Percentiles rank a stretch among this genome's conserved stretches.
Evolutionary conservation across 2,888 invertebrate species (phyloP).

Genomic region (Ormyrus rosae): DNA sequence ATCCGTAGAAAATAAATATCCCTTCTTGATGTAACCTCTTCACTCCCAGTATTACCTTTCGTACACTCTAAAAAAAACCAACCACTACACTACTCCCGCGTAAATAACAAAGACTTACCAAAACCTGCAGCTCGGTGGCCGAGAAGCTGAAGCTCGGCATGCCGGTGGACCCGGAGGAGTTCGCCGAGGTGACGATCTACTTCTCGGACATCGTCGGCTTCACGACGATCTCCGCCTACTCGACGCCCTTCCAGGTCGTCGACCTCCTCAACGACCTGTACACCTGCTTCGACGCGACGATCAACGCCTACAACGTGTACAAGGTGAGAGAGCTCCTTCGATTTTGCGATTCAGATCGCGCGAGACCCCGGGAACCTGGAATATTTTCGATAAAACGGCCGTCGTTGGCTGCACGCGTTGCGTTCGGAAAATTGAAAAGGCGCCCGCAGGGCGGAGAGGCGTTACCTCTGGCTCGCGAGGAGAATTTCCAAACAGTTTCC

Average conservation of each 20-base stretch:
- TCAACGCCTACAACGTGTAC: slow-evolving; percentile 93
- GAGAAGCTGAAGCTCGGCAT: slow-evolving; percentile 93
- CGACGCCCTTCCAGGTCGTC: slow-evolving; percentile 94
- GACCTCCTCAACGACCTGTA: slow-evolving; percentile 94
- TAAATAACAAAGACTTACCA: not conserved
- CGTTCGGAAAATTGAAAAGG: slow-evolving; percentile 1
- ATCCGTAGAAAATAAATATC: too few species aligned
- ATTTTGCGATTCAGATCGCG: too few species aligned
- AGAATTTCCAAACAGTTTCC: too few species aligned
- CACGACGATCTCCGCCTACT: slow-evolving; percentile 94
- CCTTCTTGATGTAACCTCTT: not conserved
- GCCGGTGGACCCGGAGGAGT: slow-evolving; percentile 95
- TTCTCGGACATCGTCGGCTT: slow-evolving; percentile 97
- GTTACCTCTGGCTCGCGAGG: too few species aligned
- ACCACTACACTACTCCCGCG: too few species aligned
- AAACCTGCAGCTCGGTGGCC: slow-evolving; percentile 86
- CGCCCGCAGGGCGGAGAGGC: too few species aligned
- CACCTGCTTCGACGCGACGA: slow-evolving; percentile 95
- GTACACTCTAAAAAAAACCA: not conserved
- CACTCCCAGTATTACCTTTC: not conserved
- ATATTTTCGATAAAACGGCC: slow-evolving; percentile 45
- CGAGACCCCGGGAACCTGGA: not conserved
- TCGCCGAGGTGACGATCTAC: slow-evolving; percentile 94
- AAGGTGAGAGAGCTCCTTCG: slow-evolving; percentile 77
- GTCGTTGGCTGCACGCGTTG: not conserved